Base-by-base conservation (phyloP, 1,140 invertebrate genomes). In the Drosophila guanche region DNA sequence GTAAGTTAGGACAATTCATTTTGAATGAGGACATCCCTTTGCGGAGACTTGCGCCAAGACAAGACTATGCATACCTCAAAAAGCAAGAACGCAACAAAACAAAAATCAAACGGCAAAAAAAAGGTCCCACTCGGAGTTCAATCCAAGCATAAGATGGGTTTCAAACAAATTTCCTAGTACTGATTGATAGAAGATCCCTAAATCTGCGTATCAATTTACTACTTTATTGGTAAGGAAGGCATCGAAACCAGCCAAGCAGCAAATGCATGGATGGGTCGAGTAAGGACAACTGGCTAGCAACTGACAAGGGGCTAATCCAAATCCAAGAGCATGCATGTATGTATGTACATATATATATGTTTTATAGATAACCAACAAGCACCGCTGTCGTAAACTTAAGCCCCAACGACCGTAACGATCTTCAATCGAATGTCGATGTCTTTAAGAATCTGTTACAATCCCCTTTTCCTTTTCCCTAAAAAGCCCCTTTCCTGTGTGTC, bases 151-250 rank as follows among this genome's bases (percentile, higher is more conserved):
- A 41, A 58, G 54, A 59, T 52, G 46, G 62, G 57, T 50, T 84
- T 79, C 41, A 73, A 66, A 63, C 43, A 46, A 53, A 79, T 80
- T 85, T 80, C 81, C 62, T 46, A 59, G 76, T 67, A 85, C 71
- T 76, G 58, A 72, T 76, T 72, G 60, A 56, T 50, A 69, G 50
- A 68, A 73, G 85, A 72, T 60, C 62, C 60, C 27, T 16, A 71
- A 75, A 76, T 84, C 66, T 70, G 55, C 63, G 81, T 86, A 88
- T 86, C 65, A 86, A 77, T 81, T 81, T 86, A 63, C 73, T 56
- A 46, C 48, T 56, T 55, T 70, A 62, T 42, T 78, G 58, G 57
- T 45, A 66, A 27, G 42, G 55, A 63, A 71, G 29, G 51, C 61
- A 75, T 2, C 61, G 61, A 70, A 61, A 61, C 76, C 33, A 37